Base-by-base conservation (phyloP, 2,113 vertebrate species). In the Tretioscincus oriximinensis region DNA sequence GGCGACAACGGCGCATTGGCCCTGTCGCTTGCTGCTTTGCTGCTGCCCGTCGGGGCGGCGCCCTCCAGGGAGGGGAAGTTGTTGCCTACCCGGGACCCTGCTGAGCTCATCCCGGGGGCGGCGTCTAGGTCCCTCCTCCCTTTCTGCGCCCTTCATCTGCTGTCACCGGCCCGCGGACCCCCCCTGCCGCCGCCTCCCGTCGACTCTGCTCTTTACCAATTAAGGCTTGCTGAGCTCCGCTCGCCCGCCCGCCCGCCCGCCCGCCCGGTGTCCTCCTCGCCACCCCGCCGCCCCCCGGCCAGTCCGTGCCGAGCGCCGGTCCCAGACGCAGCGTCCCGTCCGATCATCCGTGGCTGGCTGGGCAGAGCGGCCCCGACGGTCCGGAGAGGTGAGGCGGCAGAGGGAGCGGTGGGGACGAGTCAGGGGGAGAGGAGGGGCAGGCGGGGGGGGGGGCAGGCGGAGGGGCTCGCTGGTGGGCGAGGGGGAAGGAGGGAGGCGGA, bases 201-300 rank as follows among this genome's bases (percentile, higher is more conserved):
- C 80, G 72, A n/a, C 72, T 54, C 80, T 4, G 64, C 80, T 75
- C 80, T 81, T 81, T 81, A 81, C 80, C 80, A 81, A 81, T 81
- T 81, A 81, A 81, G 80, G 80, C 73, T 68, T 47, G 64, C 80
- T 81, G 64, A 68, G 80, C 65, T 41, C 35, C 3, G 35, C 35
- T 41, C 80, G 80, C 80, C 80, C 80, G 70, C 70, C 69, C 35
- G 80, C 80, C 80, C 80, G 69, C 69, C 69, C 41, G 80, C 64
- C 80, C 80, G 77, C 5, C 77, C 77, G 80, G 80, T 81, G 80
- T 81, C 80, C 80, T 75, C 63, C 51, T n/a, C 65, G 64, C 72
- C 51, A 54, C 80, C 80, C 73, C 65, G 4, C 49, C 49, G n/a
- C 21, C 5, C 73, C 65, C 65, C 64, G 72, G 64, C 80, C 80